Conservation (phyloP, 1,140 invertebrate genomes). For the Orchestia grillus region DNA sequence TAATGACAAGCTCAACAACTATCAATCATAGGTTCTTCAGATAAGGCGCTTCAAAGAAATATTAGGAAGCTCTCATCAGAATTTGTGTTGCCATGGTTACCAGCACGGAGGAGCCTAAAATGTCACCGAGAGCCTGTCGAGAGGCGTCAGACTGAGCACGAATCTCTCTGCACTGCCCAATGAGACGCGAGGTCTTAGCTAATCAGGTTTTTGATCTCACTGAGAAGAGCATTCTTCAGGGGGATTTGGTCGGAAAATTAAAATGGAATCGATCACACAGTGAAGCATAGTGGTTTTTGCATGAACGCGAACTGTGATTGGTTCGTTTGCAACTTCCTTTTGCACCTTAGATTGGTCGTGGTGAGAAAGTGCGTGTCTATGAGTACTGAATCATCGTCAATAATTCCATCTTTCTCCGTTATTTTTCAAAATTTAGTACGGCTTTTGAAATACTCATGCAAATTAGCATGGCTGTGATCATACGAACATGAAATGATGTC, state of each 20-base stretch:
- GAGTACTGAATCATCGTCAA: neutral
- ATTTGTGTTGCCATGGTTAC: neutral
- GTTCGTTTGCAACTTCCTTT: neutral
- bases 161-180: neutral
- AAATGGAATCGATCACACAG: neutral
- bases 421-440: neutral
- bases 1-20: neutral
- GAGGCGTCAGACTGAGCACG: neutral
- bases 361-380: neutral
- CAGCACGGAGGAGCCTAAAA: neutral
- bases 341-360: neutral
- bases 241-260: neutral
- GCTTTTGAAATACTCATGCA: neutral
- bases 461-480: neutral
- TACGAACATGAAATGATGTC: too few relatives aligned
- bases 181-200: neutral
- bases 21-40: neutral
- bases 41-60: neutral
- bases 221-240: neutral
- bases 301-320: neutral
- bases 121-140: neutral
- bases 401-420: neutral
- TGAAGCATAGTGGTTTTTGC: neutral
- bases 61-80: neutral
- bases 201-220: neutral